Evolutionary conservation across 2,888 invertebrate species (phyloP).

Genomic region (Rhyacophila evoluta): DNA sequence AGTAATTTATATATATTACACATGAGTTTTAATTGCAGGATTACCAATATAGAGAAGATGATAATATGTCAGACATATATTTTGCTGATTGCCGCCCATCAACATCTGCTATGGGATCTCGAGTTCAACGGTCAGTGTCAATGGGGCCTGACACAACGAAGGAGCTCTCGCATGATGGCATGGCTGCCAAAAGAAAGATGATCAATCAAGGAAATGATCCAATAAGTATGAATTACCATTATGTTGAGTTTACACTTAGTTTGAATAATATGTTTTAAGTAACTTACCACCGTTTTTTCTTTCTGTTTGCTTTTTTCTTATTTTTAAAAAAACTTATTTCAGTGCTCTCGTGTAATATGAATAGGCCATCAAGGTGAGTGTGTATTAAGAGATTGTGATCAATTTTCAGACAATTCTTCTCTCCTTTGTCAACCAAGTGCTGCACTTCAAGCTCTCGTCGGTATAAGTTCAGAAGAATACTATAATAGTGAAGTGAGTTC

Average conservation of each 20-base stretch:
- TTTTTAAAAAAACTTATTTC: too few relatives aligned
- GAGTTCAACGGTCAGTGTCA: constrained; percentile 88
- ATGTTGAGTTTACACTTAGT: too few relatives aligned
- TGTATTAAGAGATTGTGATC: too few relatives aligned
- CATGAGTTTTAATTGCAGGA: constrained; percentile 65
- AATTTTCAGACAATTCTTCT: constrained; percentile 79
- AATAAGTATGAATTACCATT: constrained; percentile 61
- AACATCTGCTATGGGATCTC: constrained; percentile 62
- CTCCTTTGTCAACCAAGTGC: constrained; percentile 91
- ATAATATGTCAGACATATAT: constrained; percentile 57
- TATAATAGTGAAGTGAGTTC: constrained; percentile 61
- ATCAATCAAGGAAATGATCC: constrained; percentile 75
- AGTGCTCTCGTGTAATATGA: too few relatives aligned
- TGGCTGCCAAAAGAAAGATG: constrained; percentile 77
- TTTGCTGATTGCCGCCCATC: constrained; percentile 30
- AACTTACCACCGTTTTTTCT: too few relatives aligned
- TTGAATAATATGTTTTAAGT: too few relatives aligned
- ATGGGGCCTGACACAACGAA: constrained; percentile 81
- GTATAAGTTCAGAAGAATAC: constrained; percentile 58
- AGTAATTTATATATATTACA: constrained; percentile 21
- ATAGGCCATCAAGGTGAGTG: too few relatives aligned
- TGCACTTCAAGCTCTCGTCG: constrained; percentile 83
- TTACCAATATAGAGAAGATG: constrained; percentile 62
- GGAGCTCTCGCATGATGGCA: constrained; percentile 68
- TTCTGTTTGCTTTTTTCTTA: too few relatives aligned